A percentile compares a stretch with the other conserved stretches of the same genome.
These are phyloP conservation scores for Coleophora deauratella DNA, from an alignment of 2,888 invertebrate genomes.

Conservation along the genomic window DNA sequence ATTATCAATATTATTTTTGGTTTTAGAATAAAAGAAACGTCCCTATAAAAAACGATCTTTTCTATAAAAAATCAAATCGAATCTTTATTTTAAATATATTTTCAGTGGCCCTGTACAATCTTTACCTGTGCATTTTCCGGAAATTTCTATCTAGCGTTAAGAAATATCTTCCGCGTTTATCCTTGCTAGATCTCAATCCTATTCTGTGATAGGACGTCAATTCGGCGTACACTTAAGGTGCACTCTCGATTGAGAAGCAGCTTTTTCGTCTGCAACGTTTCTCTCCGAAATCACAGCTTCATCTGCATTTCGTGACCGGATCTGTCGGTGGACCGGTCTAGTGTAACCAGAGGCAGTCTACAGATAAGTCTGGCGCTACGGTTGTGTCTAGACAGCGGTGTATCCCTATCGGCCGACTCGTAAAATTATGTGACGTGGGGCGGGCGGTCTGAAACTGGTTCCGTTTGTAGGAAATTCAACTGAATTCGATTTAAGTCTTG, in stretches of 20 bases:
- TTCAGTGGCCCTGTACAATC: too few species aligned
- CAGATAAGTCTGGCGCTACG: conserved; percentile 49
- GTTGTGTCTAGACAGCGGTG: conserved; percentile 67
- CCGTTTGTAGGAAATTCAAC: conserved; percentile 37
- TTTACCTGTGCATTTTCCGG: too few species aligned
- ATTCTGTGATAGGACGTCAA: conserved; percentile 37
- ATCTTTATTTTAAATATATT: too few species aligned
- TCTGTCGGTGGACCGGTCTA: conserved; percentile 31
- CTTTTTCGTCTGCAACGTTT: conserved; percentile 27
- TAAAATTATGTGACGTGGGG: conserved; percentile 63
- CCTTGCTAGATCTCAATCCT: conserved; percentile 15
- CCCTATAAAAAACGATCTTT: too few species aligned
- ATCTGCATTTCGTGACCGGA: conserved; percentile 37
- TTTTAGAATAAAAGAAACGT: too few species aligned
- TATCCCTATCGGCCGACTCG: conserved; percentile 55
- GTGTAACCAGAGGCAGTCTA: conserved; percentile 33
- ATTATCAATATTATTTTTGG: too few species aligned
- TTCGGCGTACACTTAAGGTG: conserved; percentile 36
- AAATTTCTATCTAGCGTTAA: too few species aligned
- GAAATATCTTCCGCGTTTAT: conserved; percentile 1
- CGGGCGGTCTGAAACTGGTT: conserved; percentile 23
- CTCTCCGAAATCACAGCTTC: conserved; percentile 46
- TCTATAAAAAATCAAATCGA: too few species aligned
- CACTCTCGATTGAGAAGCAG: conserved; percentile 28
- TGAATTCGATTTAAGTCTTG: conserved; percentile 33